These are phyloP conservation scores for Ficedula albicollis DNA, from an alignment of 2,797 vertebrate species.

Conservation along the genomic window DNA sequence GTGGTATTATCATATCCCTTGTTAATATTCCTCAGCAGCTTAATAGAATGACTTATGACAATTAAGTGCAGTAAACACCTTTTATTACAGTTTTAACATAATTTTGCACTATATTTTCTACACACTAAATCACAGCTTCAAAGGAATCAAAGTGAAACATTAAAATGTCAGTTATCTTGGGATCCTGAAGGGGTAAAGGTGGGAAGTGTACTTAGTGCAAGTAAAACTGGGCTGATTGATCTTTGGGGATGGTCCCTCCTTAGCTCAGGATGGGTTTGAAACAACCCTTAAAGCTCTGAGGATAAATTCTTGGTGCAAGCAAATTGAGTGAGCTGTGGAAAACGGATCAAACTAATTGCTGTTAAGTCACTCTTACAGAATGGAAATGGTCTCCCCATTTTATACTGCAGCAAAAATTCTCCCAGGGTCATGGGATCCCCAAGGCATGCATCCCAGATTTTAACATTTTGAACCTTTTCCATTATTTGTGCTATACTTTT, in stretches of 20 bases:
- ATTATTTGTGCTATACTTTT: neutral
- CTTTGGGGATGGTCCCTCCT: neutral
- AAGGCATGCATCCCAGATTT: neutral
- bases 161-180: neutral
- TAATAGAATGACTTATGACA: constrained; percentile 47
- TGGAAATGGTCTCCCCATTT: neutral
- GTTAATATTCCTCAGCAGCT: constrained; percentile 41
- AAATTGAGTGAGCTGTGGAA: neutral
- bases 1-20: constrained; percentile 34
- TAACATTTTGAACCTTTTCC: neutral
- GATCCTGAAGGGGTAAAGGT: neutral
- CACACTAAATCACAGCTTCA: neutral
- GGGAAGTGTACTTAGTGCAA: neutral
- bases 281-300: neutral
- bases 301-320: neutral
- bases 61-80: constrained; percentile 45
- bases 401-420: neutral
- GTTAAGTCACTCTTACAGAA: neutral
- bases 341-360: neutral
- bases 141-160: neutral
- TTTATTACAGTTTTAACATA: constrained; percentile 38
- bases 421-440: neutral
- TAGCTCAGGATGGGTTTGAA: neutral
- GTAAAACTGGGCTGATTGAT: neutral
- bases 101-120: constrained; percentile 1